Conservation (phyloP, 2,797 vertebrate genomes). For the Ctenosaura bakeri region DNA sequence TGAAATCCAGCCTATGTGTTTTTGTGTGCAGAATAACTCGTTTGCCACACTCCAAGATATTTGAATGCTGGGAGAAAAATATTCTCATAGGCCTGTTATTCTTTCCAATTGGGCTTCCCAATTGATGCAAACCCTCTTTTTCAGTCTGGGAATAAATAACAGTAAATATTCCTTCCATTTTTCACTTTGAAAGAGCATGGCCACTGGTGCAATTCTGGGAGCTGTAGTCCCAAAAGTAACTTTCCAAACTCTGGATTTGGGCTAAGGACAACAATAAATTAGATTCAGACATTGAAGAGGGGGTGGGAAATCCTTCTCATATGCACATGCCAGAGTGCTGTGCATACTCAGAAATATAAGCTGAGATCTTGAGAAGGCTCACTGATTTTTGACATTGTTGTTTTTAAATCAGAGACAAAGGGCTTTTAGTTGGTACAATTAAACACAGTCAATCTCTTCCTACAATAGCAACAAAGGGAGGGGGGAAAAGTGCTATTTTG, state of each 20-base stretch:
- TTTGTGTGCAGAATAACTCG: too few relatives aligned
- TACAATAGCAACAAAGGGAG: constrained; percentile 40
- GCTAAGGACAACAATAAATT: not conserved
- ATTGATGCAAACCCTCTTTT: too few relatives aligned
- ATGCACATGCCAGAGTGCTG: accelerated
- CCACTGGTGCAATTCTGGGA: too few relatives aligned
- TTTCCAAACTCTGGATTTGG: not conserved
- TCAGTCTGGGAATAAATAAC: too few relatives aligned
- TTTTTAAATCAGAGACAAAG: constrained; percentile 25
- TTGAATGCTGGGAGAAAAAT: too few relatives aligned
- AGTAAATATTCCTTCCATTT: too few relatives aligned
- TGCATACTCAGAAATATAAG: not conserved
- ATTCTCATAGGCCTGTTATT: too few relatives aligned
- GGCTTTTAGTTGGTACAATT: constrained; percentile 10
- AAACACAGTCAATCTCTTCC: constrained; percentile 45
- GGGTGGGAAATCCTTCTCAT: not conserved
- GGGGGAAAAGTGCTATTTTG: constrained; percentile 39
- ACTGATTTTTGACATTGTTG: not conserved
- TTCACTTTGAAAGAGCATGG: too few relatives aligned
- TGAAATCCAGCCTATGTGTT: too few relatives aligned
- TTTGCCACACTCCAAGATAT: too few relatives aligned
- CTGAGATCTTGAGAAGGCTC: not conserved
- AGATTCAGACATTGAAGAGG: not conserved
- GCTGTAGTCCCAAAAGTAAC: too few relatives aligned
- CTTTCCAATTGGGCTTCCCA: too few relatives aligned